Percentiles rank a stretch among this genome's conserved stretches.
phyloP scores from a whole-genome alignment of 2,797 vertebrate species.

The Arrhamphus sclerolepis region DNA sequence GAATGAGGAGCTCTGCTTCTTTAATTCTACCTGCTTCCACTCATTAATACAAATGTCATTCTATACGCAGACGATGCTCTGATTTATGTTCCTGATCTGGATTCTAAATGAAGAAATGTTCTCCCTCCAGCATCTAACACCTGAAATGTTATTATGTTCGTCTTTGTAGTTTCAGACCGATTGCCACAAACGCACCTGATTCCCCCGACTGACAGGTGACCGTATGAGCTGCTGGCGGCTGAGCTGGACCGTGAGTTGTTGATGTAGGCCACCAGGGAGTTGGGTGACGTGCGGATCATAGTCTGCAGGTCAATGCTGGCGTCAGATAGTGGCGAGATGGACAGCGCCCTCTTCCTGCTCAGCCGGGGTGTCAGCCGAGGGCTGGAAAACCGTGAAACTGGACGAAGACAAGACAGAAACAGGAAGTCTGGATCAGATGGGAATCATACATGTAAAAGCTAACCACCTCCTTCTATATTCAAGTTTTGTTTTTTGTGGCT shows the following conservation, averaged over 20 bases:
- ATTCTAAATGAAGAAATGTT: no score
- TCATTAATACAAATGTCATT: no score
- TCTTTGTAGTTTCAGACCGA: neutral
- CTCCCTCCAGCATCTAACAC: no score
- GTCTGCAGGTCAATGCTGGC: slow-evolving; percentile 98
- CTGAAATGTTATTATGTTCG: no score
- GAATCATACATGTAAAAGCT: no score
- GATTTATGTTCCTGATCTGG: no score
- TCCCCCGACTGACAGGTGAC: slow-evolving; percentile 92
- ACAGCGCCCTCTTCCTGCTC: slow-evolving; percentile 94
- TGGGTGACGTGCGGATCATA: slow-evolving; percentile 98
- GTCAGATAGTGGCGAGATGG: slow-evolving; percentile 95
- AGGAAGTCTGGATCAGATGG: no score
- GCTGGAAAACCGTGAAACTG: slow-evolving; percentile 95
- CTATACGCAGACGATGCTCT: no score
- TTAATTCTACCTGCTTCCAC: no score
- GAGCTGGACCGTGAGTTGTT: slow-evolving; percentile 98
- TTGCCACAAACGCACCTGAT: slow-evolving; percentile 56
- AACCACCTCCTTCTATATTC: no score
- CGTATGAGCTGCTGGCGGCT: slow-evolving; percentile 94
- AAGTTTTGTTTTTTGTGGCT: no score
- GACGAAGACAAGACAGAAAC: neutral
- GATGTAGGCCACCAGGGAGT: slow-evolving; percentile 97
- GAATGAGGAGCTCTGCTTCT: no score
- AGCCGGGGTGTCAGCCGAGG: slow-evolving; percentile 91